Evolutionary conservation across 2,113 vertebrate genomes (phyloP).

Genomic region (Urocynchramus pylzowi): DNA sequence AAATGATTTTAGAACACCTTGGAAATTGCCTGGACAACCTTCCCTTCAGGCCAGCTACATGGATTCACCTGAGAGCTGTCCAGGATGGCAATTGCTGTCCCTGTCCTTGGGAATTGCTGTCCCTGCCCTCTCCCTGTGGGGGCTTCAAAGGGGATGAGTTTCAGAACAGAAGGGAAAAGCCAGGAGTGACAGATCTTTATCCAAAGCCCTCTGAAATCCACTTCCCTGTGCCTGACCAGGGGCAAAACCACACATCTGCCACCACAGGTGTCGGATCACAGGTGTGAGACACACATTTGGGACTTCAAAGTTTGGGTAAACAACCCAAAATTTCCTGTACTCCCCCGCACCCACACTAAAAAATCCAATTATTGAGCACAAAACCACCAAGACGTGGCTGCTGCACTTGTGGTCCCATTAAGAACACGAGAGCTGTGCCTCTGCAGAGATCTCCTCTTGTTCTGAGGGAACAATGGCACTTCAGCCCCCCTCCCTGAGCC

Average conservation of each 20-base stretch:
- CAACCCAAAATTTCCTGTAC: rapidly evolving
- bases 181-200: neutral
- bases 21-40: neutral
- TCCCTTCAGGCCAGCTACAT: neutral
- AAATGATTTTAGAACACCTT: neutral
- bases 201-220: neutral
- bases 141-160: neutral
- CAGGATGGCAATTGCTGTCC: neutral
- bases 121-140: neutral
- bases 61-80: neutral
- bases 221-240: neutral
- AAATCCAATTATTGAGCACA: neutral
- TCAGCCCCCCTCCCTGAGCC: neutral
- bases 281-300: rapidly evolving
- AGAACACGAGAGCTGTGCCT: neutral
- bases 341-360: too few relatives aligned
- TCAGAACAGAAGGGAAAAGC: neutral
- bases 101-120: neutral
- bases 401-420: rapidly evolving
- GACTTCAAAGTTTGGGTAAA: neutral
- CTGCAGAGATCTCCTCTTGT: neutral
- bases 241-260: neutral
- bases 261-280: neutral
- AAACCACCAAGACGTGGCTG: rapidly evolving
- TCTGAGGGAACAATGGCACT: neutral